These are phyloP conservation scores for Tribolium madens DNA, from an alignment of 1,140 invertebrate species.

Conservation along the genomic window DNA sequence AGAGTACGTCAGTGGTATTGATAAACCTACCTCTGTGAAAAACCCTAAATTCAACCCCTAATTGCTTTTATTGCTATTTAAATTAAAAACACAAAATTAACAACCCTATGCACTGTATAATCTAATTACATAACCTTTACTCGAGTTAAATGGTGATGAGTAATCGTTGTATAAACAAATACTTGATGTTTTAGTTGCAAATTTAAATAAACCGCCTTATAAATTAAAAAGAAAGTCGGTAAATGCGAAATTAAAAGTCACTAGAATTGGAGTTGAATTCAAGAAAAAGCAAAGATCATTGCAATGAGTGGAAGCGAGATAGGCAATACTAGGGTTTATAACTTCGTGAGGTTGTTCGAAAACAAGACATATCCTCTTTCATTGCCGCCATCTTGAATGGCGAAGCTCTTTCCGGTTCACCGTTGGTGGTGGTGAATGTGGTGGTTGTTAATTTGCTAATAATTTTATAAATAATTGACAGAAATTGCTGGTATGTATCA, in stretches of 20 bases:
- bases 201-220: neutral
- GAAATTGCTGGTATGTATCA: neutral
- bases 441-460: constrained; percentile 47
- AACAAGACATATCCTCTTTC: constrained; percentile 12
- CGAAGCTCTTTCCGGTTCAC: constrained; percentile 65
- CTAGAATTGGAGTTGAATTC: neutral
- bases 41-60: constrained; percentile 30
- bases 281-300: neutral
- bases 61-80: neutral
- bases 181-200: neutral
- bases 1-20: constrained; percentile 21
- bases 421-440: constrained; percentile 61
- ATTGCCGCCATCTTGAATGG: constrained; percentile 2
- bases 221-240: neutral
- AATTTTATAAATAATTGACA: constrained; percentile 36
- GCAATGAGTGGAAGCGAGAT: neutral
- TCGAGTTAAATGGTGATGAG: neutral
- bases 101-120: no score
- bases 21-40: constrained; percentile 48
- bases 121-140: no score
- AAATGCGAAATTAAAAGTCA: constrained; percentile 1
- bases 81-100: neutral
- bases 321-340: neutral
- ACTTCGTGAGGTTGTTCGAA: neutral
- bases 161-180: neutral